Evolutionary conservation across 2,888 invertebrate genomes (phyloP), one percentile per base, ranked within the genome.

Genomic region (Cybosia mesomella): DNA sequence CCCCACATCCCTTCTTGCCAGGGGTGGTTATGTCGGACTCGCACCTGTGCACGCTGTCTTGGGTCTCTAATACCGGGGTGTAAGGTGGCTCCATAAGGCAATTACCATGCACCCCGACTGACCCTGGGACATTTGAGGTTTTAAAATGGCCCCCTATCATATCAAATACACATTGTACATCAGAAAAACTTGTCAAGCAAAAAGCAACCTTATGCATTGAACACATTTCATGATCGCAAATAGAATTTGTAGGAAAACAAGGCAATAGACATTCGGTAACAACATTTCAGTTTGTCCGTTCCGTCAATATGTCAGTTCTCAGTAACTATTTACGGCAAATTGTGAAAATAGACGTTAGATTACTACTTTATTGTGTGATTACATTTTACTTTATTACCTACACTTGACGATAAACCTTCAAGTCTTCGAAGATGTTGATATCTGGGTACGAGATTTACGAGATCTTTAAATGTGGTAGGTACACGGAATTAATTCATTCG

Each of bases 401-500:
- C 49, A 28, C 55, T 55, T 55, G 28, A 55, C 24, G 55, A 22
- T 8, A 55, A 55, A 24, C 15, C 24, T 55, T 22, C 55, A 22
- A 55, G 7, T 55, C 7, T 32, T 18, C 4, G 54, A 5, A 55
- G 24, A 55, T 58, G 24, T 58, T 28, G 28, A 57, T 24, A 57
- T 18, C 24, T 57, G 8, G 28, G 28, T 18, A 4, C 28, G 18
- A 28, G 24, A 57, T 57, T 28, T 28, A 24, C 13, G 15, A 24
- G 54, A 24, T 22, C 4, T 55, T 58, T n/a, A n/a, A 32, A 58
- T 58, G 58, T 32, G 54, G 54, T 55, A 58, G 54, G 54, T 55
- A 58, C 18, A 15, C n/a, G 11, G 32, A 58, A 49, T 39, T 15
- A 39, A 59, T 21, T 53, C 62, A n/a, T 62, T 53, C 53, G 49